A percentile compares a stretch with the other conserved stretches of the same genome.
Conservation (phyloP, 2,888 invertebrate species). For the Chrysomela aeneicollis region DNA sequence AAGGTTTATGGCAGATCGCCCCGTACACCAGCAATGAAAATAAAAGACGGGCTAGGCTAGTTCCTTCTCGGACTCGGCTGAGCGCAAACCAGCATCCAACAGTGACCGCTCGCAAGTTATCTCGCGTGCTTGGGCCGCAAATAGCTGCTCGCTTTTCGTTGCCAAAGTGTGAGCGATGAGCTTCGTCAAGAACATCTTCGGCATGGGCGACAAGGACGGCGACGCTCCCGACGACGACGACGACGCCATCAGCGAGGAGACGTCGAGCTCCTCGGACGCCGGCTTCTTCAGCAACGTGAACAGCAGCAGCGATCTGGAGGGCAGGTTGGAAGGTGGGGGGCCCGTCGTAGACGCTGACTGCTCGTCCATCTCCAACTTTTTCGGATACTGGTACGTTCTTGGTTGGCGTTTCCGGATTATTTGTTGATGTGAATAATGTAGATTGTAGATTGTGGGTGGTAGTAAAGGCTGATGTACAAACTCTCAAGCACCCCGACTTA, state of each 20-base stretch:
- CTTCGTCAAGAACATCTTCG: conserved; percentile 59
- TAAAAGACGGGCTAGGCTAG: conserved; percentile 6
- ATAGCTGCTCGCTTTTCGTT: conserved; percentile 43
- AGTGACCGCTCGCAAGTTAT: conserved; percentile 47
- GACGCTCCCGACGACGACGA: conserved; percentile 50
- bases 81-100: too few relatives aligned
- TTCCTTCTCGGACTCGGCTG: neutral
- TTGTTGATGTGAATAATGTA: too few relatives aligned
- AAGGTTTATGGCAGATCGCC: neutral
- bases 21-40: neutral
- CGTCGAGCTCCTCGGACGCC: conserved; percentile 57
- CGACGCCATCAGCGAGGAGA: conserved; percentile 53
- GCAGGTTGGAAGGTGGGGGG: conserved; percentile 38
- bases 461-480: too few relatives aligned
- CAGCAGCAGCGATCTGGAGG: conserved; percentile 55
- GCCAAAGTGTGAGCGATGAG: conserved; percentile 51
- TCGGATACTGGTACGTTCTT: conserved; percentile 59
- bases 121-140: conserved; percentile 53
- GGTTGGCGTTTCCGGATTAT: neutral
- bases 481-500: too few relatives aligned
- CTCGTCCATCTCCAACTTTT: conserved; percentile 60
- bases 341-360: conserved; percentile 57
- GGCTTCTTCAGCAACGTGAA: conserved; percentile 56
- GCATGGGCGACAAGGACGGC: conserved; percentile 50
- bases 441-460: too few relatives aligned